Evolutionary conservation across 2,113 vertebrate species (phyloP).

Genomic region (Petaurus breviceps): DNA sequence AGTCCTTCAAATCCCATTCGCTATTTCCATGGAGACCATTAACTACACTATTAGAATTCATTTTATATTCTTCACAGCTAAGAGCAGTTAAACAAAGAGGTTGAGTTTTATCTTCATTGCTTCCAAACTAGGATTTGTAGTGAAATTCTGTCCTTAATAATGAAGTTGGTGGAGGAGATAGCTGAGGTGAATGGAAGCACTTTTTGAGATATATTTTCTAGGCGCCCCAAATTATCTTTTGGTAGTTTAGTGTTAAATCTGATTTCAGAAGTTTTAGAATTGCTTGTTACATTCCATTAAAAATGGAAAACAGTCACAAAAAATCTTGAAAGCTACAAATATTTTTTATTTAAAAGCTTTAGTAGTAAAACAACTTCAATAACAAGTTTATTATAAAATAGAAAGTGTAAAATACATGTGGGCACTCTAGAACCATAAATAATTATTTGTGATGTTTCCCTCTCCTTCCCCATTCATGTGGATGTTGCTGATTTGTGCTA

Average conservation of each 20-base stretch:
- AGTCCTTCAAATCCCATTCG: slow-evolving; percentile 34
- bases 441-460: not conserved
- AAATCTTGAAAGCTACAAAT: not conserved
- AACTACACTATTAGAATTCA: slow-evolving; percentile 51
- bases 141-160: not conserved
- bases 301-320: slow-evolving; percentile 28
- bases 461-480: not conserved
- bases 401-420: not conserved
- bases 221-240: not conserved
- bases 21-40: slow-evolving; percentile 20
- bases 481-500: not conserved
- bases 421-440: not conserved
- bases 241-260: slow-evolving; percentile 25
- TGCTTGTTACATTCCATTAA: slow-evolving; percentile 36
- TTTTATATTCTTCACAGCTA: slow-evolving; percentile 51
- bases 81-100: slow-evolving; percentile 49
- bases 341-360: slow-evolving; percentile 51
- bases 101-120: not conserved
- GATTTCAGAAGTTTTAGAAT: slow-evolving; percentile 39
- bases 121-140: slow-evolving; percentile 23
- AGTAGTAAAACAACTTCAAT: not conserved
- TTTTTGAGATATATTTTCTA: not conserved
- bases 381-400: slow-evolving; percentile 35
- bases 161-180: slow-evolving; percentile 1
- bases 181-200: not conserved